Conservation (phyloP, 2,797 vertebrate species). For the Sebastes goodei region DNA sequence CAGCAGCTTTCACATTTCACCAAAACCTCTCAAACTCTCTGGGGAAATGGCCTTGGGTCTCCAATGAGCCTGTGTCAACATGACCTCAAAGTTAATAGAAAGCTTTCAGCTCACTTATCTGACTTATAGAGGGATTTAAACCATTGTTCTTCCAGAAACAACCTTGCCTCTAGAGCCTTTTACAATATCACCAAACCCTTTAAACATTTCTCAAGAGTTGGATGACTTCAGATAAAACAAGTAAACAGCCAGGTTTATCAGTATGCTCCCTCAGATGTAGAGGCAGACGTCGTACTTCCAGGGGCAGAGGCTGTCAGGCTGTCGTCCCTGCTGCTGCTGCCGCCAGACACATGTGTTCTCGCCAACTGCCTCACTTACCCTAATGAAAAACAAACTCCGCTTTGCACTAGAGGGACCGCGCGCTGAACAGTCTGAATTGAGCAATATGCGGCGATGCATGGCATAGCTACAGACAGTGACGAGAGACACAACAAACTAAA, state of each 20-base stretch:
- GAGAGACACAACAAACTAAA: background rate
- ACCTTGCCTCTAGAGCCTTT: background rate
- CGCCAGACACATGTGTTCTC: conserved; percentile 44
- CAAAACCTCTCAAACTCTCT: background rate
- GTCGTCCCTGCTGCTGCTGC: conserved; percentile 39
- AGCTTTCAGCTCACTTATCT: background rate
- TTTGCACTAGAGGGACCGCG: conserved; percentile 21
- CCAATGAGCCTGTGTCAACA: background rate
- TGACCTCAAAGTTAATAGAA: background rate
- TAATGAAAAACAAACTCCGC: conserved; percentile 65
- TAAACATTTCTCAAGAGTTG: background rate
- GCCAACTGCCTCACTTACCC: conserved; percentile 50
- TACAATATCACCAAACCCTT: background rate
- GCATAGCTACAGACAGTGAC: background rate
- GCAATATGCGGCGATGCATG: conserved; percentile 9
- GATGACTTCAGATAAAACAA: conserved; percentile 1
- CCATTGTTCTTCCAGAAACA: background rate
- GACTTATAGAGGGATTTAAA: background rate
- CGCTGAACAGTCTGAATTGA: conserved; percentile 38
- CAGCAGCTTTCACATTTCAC: background rate
- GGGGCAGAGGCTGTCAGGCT: conserved; percentile 38
- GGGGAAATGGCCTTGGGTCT: background rate
- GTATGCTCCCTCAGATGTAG: conserved; percentile 26
- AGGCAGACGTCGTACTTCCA: conserved; percentile 37
- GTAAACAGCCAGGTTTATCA: conserved; percentile 23